phyloP scores from a whole-genome alignment of 2,888 invertebrate species.

The Harpalus rufipes region DNA sequence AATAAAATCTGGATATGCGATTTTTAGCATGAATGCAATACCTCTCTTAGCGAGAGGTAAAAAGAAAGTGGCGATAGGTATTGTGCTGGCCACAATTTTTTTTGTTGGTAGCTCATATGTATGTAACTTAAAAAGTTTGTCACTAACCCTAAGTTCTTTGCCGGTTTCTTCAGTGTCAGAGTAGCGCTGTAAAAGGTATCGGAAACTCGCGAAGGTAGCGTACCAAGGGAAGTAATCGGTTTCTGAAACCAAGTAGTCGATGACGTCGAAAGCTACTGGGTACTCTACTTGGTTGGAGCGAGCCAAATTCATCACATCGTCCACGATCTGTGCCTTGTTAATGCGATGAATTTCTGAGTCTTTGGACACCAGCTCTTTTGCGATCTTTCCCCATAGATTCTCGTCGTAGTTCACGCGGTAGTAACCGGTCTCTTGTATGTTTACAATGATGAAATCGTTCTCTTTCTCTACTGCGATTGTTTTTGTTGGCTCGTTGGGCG shows the following conservation, averaged over 20 bases:
- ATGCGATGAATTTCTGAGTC: conserved; percentile 80
- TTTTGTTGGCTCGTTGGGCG: conserved; percentile 65
- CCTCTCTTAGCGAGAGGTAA: too few relatives aligned
- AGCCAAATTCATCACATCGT: conserved; percentile 88
- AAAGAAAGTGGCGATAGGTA: too few relatives aligned
- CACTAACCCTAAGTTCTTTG: conserved; percentile 35
- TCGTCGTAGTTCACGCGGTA: conserved; percentile 85
- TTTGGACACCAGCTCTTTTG: conserved; percentile 77
- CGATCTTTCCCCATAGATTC: conserved; percentile 80
- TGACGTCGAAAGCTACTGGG: conserved; percentile 81
- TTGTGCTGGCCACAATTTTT: too few relatives aligned
- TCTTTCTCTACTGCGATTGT: not conserved
- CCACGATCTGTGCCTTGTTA: conserved; percentile 88
- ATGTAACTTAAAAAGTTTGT: not conserved
- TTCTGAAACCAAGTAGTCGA: conserved; percentile 85
- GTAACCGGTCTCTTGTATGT: conserved; percentile 84
- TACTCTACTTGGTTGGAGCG: conserved; percentile 82
- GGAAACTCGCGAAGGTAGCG: conserved; percentile 80
- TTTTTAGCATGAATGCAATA: too few relatives aligned
- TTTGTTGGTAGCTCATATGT: too few relatives aligned
- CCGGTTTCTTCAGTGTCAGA: conserved; percentile 72
- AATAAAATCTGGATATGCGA: too few relatives aligned
- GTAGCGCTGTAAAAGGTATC: conserved; percentile 74
- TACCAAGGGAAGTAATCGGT: conserved; percentile 89
- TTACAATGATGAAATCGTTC: conserved; percentile 83